These are phyloP conservation scores for Exephanes ischioxanthus DNA, from an alignment of 2,888 invertebrate genomes.

Conservation along the genomic window DNA sequence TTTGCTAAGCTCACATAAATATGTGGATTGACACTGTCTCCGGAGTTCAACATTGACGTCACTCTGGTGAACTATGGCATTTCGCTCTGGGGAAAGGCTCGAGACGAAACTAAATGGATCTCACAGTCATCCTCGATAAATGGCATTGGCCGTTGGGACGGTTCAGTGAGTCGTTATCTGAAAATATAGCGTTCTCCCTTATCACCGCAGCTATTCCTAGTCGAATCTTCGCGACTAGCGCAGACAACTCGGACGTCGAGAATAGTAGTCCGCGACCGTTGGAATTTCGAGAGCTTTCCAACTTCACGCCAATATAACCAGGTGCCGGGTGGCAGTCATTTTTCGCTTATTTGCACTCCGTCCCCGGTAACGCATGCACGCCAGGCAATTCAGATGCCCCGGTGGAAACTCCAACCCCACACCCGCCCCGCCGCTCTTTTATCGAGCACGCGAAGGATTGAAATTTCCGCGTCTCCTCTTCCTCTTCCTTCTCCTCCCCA, in stretches of 20 bases:
- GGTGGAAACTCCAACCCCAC: slow-evolving; percentile 20
- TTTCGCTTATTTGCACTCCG: slow-evolving; percentile 79
- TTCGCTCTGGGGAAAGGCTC: background rate
- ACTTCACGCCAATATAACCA: slow-evolving; percentile 79
- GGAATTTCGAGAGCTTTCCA: slow-evolving; percentile 74
- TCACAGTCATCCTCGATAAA: background rate
- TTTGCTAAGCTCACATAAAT: slow-evolving; percentile 1
- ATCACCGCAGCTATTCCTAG: background rate
- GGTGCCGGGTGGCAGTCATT: slow-evolving; percentile 74
- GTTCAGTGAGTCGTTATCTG: background rate
- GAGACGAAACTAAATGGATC: background rate
- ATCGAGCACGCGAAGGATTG: slow-evolving; percentile 54
- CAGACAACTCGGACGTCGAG: slow-evolving; percentile 51
- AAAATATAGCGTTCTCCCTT: background rate
- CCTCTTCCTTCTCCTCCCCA: slow-evolving; percentile 35
- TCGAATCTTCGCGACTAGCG: slow-evolving; percentile 53
- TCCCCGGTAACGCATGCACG: slow-evolving; percentile 58
- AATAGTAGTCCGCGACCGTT: slow-evolving; percentile 68
- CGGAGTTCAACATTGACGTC: background rate
- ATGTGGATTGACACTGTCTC: background rate
- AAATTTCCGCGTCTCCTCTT: slow-evolving; percentile 44
- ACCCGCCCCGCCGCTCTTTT: slow-evolving; percentile 8
- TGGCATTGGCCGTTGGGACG: background rate
- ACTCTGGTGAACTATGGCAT: background rate
- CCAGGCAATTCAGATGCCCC: slow-evolving; percentile 53